Conservation (phyloP, 2,113 vertebrate genomes). For the Sphaerodactylus townsendi region DNA sequence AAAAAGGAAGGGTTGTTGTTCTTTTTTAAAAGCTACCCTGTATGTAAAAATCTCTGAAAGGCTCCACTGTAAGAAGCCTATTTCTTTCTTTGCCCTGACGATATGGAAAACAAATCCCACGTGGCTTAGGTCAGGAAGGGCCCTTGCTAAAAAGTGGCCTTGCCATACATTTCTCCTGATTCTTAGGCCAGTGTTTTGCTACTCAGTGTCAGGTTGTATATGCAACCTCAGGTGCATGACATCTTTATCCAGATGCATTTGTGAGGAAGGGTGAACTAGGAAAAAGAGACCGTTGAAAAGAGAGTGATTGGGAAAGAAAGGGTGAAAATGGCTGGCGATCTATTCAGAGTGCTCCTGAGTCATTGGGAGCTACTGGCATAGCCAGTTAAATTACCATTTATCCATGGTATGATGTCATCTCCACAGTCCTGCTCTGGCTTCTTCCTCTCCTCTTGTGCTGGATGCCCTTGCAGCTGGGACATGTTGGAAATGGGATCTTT, state of each 20-base stretch:
- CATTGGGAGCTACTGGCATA: slow-evolving; percentile 77
- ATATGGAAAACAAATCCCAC: background rate
- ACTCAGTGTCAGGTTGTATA: background rate
- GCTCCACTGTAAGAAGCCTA: background rate
- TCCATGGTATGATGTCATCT: slow-evolving; percentile 74
- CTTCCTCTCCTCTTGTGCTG: slow-evolving; percentile 42
- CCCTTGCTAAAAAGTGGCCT: background rate
- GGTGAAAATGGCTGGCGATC: slow-evolving; percentile 71
- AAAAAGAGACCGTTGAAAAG: slow-evolving; percentile 35
- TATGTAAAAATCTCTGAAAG: background rate
- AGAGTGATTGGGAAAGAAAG: slow-evolving; percentile 48
- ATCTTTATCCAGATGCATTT: background rate
- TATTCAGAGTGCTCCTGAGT: slow-evolving; percentile 74
- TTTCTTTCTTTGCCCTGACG: background rate
- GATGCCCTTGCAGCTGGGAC: slow-evolving; percentile 50
- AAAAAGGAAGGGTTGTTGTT: background rate
- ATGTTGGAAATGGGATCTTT: slow-evolving; percentile 54
- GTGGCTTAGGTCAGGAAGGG: background rate
- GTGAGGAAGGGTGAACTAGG: slow-evolving; percentile 19
- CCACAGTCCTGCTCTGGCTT: slow-evolving; percentile 44
- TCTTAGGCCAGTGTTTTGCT: background rate
- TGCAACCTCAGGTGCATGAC: no score
- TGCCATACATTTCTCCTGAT: background rate
- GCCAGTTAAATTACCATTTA: slow-evolving; percentile 69
- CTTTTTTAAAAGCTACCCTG: background rate